Evolutionary conservation across 53 echinoderm and acorn worm species (phyloP).

Genomic region (Holothuria leucospilota): DNA sequence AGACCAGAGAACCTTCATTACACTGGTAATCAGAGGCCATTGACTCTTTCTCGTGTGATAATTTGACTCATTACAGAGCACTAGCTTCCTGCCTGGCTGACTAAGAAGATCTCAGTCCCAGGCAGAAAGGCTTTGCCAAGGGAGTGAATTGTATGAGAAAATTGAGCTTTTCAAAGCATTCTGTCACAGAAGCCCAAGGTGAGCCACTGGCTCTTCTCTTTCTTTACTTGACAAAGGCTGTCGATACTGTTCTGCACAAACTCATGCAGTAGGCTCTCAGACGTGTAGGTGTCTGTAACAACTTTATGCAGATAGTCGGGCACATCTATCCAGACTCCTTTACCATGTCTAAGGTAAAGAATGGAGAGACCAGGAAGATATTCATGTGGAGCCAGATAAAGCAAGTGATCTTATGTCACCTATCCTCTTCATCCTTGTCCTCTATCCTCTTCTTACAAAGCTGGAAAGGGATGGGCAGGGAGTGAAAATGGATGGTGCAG

Average conservation of each 20-base stretch:
- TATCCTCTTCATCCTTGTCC: not conserved
- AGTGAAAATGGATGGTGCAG: not conserved
- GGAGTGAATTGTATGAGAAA: not conserved
- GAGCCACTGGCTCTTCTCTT: not conserved
- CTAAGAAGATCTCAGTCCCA: not conserved
- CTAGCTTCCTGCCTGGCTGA: not conserved
- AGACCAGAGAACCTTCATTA: not conserved
- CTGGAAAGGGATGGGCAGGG: not conserved
- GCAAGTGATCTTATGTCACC: slow-evolving; percentile 5
- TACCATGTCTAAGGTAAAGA: not conserved
- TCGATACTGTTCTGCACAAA: not conserved
- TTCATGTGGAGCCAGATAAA: not conserved
- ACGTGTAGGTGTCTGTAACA: not conserved
- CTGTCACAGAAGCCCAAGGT: not conserved
- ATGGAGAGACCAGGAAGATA: not conserved
- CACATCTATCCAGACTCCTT: not conserved
- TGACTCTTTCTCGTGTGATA: not conserved
- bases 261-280: not conserved
- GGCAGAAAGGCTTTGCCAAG: slow-evolving; percentile 18
- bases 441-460: slow-evolving; percentile 5
- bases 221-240: not conserved
- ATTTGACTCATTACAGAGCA: not conserved
- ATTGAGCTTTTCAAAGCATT: not conserved
- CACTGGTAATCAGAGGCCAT: slow-evolving; percentile 16
- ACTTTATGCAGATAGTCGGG: not conserved